Conservation (phyloP, 2,113 vertebrate genomes). For the Ranitomeya imitator region DNA sequence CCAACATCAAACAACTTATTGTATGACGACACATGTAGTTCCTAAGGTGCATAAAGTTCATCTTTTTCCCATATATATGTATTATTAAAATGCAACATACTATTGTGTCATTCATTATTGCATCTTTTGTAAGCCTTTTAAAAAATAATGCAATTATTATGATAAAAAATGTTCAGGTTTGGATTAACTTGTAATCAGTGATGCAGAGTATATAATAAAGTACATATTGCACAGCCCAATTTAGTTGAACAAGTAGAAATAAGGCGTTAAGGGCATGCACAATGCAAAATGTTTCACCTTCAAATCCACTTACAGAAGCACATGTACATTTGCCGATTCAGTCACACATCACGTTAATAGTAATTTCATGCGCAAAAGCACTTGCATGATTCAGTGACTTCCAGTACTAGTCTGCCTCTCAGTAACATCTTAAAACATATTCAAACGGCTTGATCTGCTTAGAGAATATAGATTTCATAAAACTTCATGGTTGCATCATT, state of each 20-base stretch:
- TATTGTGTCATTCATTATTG: not conserved
- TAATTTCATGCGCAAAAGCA: conserved; percentile 56
- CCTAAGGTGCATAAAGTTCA: too few species aligned
- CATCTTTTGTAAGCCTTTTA: not conserved
- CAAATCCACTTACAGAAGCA: conserved; percentile 43
- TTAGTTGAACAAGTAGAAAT: not conserved
- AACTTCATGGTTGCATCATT: not conserved
- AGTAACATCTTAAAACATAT: conserved; percentile 45
- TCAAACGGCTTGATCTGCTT: conserved; percentile 22
- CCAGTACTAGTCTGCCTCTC: conserved; percentile 30
- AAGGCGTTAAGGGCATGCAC: not conserved
- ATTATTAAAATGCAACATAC: too few species aligned
- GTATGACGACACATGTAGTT: too few species aligned
- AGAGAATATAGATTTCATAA: conserved; percentile 36
- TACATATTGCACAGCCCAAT: not conserved
- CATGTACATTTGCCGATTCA: conserved; percentile 43
- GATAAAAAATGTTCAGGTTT: not conserved
- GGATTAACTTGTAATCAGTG: not conserved
- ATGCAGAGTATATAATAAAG: not conserved
- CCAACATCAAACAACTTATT: too few species aligned
- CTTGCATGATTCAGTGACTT: conserved; percentile 54
- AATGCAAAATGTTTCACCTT: conserved; percentile 44
- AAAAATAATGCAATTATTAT: not conserved
- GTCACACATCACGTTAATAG: conserved; percentile 49
- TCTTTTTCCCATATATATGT: too few species aligned